Conservation (phyloP, 2,797 vertebrate genomes). For the Neosilurus hyrtlii region DNA sequence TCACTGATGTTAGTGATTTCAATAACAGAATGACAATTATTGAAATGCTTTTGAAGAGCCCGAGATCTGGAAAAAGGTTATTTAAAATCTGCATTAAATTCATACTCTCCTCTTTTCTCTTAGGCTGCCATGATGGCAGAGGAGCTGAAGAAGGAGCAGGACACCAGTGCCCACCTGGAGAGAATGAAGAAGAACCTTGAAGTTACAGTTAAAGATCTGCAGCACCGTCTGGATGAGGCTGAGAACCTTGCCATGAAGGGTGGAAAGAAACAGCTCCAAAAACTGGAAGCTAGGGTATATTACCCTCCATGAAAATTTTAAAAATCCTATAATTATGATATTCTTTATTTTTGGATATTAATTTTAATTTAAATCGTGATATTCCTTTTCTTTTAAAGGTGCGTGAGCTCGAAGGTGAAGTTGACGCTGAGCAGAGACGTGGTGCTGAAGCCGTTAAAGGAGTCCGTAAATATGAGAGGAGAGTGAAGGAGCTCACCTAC, state of each 20-base stretch:
- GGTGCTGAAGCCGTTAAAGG: conserved; percentile 76
- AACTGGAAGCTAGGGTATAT: conserved; percentile 79
- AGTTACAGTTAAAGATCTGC: conserved; percentile 83
- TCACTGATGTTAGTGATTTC: conserved; percentile 80
- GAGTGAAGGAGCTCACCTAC: conserved; percentile 79
- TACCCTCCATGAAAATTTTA: background rate
- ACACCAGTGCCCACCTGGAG: conserved; percentile 84
- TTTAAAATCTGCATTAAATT: background rate
- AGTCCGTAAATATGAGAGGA: conserved; percentile 77
- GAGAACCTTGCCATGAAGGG: conserved; percentile 89
- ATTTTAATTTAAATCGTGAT: background rate
- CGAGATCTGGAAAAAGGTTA: background rate
- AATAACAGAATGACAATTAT: background rate
- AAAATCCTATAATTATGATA: background rate
- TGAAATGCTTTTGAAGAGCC: background rate
- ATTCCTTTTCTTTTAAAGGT: conserved; percentile 63
- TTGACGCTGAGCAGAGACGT: conserved; percentile 78
- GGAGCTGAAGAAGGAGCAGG: conserved; percentile 90
- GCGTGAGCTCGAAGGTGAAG: conserved; percentile 76
- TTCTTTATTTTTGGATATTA: background rate
- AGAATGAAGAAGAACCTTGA: conserved; percentile 80
- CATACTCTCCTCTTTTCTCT: background rate
- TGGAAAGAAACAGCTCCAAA: conserved; percentile 88
- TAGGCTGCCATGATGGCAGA: conserved; percentile 91
- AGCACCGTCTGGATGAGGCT: conserved; percentile 85